Base-by-base conservation (phyloP, 2,888 invertebrate species). In the Hybos culiciformis region DNA sequence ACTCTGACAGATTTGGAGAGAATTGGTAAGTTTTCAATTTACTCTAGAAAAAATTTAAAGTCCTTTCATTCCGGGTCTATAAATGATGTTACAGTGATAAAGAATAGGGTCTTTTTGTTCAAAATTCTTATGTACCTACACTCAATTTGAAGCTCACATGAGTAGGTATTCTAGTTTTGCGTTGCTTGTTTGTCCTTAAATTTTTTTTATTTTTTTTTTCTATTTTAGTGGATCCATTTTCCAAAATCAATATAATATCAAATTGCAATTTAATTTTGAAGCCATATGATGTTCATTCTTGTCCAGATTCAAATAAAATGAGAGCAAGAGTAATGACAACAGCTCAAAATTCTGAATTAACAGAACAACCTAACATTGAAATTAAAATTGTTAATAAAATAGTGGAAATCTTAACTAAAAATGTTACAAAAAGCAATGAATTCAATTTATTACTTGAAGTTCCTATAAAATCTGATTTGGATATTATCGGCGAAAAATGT, bases 401-500 rank as follows among this genome's bases (percentile, higher is more conserved):
- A 4, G 36, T 46, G 12, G 43, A 37, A 32, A 42, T 46, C 9
- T 21, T 14, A 26, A 39, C 15, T 19, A 17, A 20, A 7, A 20
- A 38, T 9, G 23, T 39, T 4, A 24, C 40, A n/a, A 32, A 18
- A 9, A 45, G 53, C 11, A 53, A 55, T 19, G 21, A 33, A 1
- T 40, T 42, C 1, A 40, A 49, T 15, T 11, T 50, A 5, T 19
- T 53, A 1, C 37, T 66, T 2, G 58, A 56, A 17, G 53, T 66
- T 6, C 65, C 65, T 0, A 50, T 66, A 3, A 55, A 58, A 11
- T 56, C 62, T 1, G 56, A 60, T 44, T 45, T 63, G 4, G 33
- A 56, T 15, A 53, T 63, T 4, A 52, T 52, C 0, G 48, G 53
- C 2, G 47, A 50, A 3, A 49, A 48, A 15, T 51, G 51, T 15